A percentile compares a stretch with the other conserved stretches of the same genome.
These are phyloP conservation scores for Lophius americanus DNA, from an alignment of 2,797 vertebrate genomes.

Conservation along the genomic window DNA sequence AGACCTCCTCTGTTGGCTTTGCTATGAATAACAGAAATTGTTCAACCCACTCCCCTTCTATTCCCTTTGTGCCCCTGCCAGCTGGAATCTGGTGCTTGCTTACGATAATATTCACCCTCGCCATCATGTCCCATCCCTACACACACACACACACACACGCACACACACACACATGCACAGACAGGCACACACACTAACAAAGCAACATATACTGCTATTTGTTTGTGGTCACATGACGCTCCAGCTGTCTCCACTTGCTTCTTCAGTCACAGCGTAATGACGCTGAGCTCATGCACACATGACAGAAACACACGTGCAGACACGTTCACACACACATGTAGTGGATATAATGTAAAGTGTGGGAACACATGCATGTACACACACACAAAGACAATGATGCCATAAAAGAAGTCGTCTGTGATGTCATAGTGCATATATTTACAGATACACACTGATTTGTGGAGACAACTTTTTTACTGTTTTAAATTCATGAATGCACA, in stretches of 20 bases:
- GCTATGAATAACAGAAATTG: slow-evolving; percentile 98
- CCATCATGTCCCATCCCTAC: slow-evolving; percentile 22
- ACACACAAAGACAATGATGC: background rate
- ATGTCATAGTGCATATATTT: background rate
- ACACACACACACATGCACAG: background rate
- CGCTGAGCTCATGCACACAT: slow-evolving; percentile 74
- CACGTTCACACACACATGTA: slow-evolving; percentile 50
- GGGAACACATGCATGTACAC: slow-evolving; percentile 44
- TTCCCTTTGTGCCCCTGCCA: slow-evolving; percentile 89
- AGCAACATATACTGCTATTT: slow-evolving; percentile 25
- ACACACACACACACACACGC: slow-evolving; percentile 6
- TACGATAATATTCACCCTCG: slow-evolving; percentile 66
- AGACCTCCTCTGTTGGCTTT: slow-evolving; percentile 80
- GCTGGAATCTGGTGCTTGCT: slow-evolving; percentile 84
- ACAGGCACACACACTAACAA: background rate
- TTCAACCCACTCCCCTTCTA: slow-evolving; percentile 82
- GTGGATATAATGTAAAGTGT: background rate
- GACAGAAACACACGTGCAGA: slow-evolving; percentile 74
- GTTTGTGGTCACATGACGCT: slow-evolving; percentile 87
- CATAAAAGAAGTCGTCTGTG: background rate
- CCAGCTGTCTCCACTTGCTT: slow-evolving; percentile 95
- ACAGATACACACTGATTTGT: too few species aligned
- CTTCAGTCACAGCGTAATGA: slow-evolving; percentile 84
- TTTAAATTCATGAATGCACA: slow-evolving; percentile 4
- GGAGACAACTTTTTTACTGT: too few species aligned